Evolutionary conservation across 2,113 vertebrate genomes (phyloP).

Genomic region (Pionites leucogaster): DNA sequence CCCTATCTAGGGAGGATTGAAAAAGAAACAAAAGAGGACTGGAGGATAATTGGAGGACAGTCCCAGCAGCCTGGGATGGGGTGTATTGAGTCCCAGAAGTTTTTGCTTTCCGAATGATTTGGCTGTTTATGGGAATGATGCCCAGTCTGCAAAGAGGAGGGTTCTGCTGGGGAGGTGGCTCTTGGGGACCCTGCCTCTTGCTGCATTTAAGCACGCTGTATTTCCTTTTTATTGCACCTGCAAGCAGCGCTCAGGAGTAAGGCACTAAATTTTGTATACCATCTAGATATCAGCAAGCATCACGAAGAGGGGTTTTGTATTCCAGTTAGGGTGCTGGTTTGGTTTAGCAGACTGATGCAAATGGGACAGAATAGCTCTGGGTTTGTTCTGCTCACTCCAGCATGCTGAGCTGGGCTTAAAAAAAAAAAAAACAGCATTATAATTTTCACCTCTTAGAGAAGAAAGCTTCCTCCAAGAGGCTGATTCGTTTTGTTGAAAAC

Average conservation of each 20-base stretch:
- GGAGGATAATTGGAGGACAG: background rate
- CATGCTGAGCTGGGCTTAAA: background rate
- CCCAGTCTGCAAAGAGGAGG: background rate
- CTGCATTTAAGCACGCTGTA: background rate
- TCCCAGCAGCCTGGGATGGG: background rate
- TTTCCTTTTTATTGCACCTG: conserved; percentile 59
- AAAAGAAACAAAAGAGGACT: background rate
- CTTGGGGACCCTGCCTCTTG: background rate
- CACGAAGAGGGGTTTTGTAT: background rate
- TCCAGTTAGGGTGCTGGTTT: background rate
- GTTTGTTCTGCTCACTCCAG: background rate
- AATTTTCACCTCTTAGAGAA: background rate
- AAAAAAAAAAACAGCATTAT: background rate
- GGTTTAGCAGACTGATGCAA: background rate
- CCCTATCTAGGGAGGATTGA: background rate
- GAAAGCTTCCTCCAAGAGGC: background rate
- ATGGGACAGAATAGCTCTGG: background rate
- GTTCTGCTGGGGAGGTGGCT: background rate
- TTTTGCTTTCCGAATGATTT: background rate
- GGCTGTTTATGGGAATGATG: background rate
- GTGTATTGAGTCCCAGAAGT: background rate
- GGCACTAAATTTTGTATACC: conserved; percentile 35
- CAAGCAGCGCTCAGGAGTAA: background rate
- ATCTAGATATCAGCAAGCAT: conserved; percentile 25
- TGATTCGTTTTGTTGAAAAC: background rate